Evolutionary conservation across 2,888 invertebrate species (phyloP), one percentile per base, ranked within the genome.

Genomic region (Hyalella azteca): DNA sequence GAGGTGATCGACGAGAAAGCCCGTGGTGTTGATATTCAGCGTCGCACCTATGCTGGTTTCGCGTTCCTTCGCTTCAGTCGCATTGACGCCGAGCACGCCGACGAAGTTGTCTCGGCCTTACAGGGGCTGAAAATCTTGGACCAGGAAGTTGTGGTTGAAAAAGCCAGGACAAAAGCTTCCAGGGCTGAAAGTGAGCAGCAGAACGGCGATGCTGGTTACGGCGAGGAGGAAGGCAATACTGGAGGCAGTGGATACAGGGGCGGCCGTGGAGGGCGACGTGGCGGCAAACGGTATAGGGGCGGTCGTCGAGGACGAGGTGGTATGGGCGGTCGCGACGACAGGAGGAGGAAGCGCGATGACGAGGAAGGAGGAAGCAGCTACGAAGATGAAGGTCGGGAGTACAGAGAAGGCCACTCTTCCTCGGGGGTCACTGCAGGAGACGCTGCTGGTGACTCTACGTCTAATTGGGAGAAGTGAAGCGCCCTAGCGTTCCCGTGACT

Each of bases 51-150:
- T 15, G 79, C 76, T 36, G 82, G 82, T 4, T 82, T 78, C 66
- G 82, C 82, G 19, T 82, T 82, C 76, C 49, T 81, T 32, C 77
- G 82, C n/a, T 82, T 82, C 81, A 75, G 66, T 7, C 78, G 81
- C 29, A 80, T 80, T 19, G 73, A 49, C 40, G 82, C 79, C 32
- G 82, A 81, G 9, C 41, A 75, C 13, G 80, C 80, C 75, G 82
- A 81, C 19, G 78, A 79, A n/a, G 75, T 81, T 4, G 41, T 82
- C 9, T 48, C 36, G 2, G 78, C 79, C 36, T 66, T 82, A 49
- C 54, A 77, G 4, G 82, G 82, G 3, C 50, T 82, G 3, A 79
- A 78, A 3, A 80, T 82, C 11, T 77, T 60, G 13, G 82, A 82
- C 9, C 82, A 82, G 75, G 77, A 66, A 11, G 77, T 82, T 19